A percentile compares a stretch with the other conserved stretches of the same genome.
Conservation (phyloP, 2,888 invertebrate genomes). For the Drosophila meridiana region DNA sequence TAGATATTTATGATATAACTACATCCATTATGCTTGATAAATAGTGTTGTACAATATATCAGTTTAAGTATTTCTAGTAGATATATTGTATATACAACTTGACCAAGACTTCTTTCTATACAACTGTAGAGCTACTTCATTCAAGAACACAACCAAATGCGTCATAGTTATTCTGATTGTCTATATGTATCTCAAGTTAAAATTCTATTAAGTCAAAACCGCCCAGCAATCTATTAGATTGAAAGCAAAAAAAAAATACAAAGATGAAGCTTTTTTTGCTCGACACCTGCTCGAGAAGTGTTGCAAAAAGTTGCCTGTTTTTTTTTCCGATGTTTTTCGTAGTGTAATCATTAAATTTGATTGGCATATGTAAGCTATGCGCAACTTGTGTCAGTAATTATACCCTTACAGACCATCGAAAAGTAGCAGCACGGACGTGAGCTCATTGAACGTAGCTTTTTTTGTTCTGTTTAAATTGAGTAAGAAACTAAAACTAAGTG, state of each 20-base stretch:
- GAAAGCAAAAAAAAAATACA: not conserved
- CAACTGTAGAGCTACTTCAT: not conserved
- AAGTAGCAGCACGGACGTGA: not conserved
- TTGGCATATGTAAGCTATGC: conserved; percentile 16
- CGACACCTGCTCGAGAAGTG: conserved; percentile 49
- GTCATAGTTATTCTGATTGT: not conserved
- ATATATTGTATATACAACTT: too few species aligned
- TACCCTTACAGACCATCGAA: conserved; percentile 1
- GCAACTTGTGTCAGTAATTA: conserved; percentile 39
- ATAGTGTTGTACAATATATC: too few species aligned
- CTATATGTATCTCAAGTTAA: not conserved
- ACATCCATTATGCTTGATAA: too few species aligned
- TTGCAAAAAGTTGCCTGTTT: conserved; percentile 7
- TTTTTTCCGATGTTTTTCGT: not conserved
- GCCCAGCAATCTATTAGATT: not conserved
- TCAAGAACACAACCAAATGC: not conserved
- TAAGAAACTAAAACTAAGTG: conserved; percentile 11
- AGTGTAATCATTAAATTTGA: conserved; percentile 26
- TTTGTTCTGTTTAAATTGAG: conserved; percentile 10
- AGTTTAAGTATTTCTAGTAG: too few species aligned
- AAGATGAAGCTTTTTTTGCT: too few species aligned
- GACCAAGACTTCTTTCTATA: too few species aligned
- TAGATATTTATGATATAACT: too few species aligned
- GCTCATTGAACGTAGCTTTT: not conserved
- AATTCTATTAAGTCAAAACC: not conserved